Conservation (phyloP, 2,888 invertebrate genomes). For the Sicus ferrugineus region DNA sequence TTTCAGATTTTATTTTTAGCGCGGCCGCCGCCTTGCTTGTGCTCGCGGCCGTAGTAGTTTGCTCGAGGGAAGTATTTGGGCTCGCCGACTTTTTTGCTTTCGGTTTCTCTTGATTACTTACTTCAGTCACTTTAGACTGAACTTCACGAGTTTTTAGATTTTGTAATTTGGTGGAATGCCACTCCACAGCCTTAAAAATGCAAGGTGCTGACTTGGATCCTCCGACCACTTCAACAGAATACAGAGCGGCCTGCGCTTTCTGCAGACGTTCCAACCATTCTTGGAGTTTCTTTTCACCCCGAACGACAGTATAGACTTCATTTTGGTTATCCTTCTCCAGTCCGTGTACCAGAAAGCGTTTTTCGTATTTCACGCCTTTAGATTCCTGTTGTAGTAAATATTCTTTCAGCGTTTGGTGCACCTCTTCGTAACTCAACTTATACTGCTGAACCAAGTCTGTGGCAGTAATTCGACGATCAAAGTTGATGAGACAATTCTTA, state of each 20-base stretch:
- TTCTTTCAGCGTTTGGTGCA: slow-evolving; percentile 47
- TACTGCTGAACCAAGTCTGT: slow-evolving; percentile 59
- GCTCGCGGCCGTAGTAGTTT: slow-evolving; percentile 14
- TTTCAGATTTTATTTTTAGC: slow-evolving; percentile 26
- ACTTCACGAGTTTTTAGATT: slow-evolving; percentile 34
- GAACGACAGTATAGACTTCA: slow-evolving; percentile 55
- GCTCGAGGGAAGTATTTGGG: slow-evolving; percentile 28
- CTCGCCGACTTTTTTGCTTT: slow-evolving; percentile 36
- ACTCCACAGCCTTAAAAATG: slow-evolving; percentile 52
- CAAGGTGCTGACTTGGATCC: slow-evolving; percentile 54
- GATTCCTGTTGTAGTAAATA: slow-evolving; percentile 50
- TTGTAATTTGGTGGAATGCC: slow-evolving; percentile 47
- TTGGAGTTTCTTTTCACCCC: slow-evolving; percentile 49
- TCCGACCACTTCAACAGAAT: slow-evolving; percentile 57
- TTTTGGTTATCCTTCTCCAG: slow-evolving; percentile 35
- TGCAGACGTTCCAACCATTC: slow-evolving; percentile 51
- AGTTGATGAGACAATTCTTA: slow-evolving; percentile 55
- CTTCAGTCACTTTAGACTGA: background rate
- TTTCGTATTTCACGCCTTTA: slow-evolving; percentile 50
- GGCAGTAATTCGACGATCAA: slow-evolving; percentile 55
- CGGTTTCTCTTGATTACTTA: slow-evolving; percentile 12
- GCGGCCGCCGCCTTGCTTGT: slow-evolving; percentile 25
- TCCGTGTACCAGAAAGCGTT: slow-evolving; percentile 49
- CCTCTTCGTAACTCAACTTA: slow-evolving; percentile 52
- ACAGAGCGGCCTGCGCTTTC: slow-evolving; percentile 51